phyloP scores from a whole-genome alignment of 1,140 invertebrate species.

The Drosophila insularis region DNA sequence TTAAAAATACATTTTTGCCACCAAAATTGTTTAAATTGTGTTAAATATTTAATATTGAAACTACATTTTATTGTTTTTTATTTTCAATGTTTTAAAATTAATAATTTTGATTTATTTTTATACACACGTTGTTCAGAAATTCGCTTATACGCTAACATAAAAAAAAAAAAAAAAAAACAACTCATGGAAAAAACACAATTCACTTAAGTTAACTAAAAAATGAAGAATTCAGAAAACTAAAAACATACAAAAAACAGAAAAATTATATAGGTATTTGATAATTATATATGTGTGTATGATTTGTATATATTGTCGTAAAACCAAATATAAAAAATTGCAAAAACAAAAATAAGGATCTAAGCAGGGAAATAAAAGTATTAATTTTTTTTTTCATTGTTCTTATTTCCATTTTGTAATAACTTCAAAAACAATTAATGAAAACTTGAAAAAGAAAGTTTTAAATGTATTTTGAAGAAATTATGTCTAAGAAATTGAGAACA shows the following conservation, averaged over 20 bases:
- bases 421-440: too few species aligned
- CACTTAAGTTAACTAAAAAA: constrained; percentile 35
- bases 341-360: neutral
- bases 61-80: neutral
- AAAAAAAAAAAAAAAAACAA: constrained; percentile 30
- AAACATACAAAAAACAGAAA: neutral
- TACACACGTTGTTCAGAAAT: constrained; percentile 62
- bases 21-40: too few species aligned
- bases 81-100: constrained; percentile 3
- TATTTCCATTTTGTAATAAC: neutral
- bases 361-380: neutral
- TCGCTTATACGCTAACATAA: constrained; percentile 59
- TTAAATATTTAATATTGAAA: too few species aligned
- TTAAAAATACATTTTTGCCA: too few species aligned
- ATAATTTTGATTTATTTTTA: constrained; percentile 55
- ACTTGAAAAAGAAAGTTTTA: too few species aligned
- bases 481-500: neutral
- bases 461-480: too few species aligned
- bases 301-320: neutral
- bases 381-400: too few species aligned
- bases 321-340: neutral
- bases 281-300: neutral
- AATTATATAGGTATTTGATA: neutral
- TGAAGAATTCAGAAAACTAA: neutral
- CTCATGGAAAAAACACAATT: constrained; percentile 66